phyloP scores from a whole-genome alignment of 2,113 vertebrate genomes.

The Eptesicus fuscus region DNA sequence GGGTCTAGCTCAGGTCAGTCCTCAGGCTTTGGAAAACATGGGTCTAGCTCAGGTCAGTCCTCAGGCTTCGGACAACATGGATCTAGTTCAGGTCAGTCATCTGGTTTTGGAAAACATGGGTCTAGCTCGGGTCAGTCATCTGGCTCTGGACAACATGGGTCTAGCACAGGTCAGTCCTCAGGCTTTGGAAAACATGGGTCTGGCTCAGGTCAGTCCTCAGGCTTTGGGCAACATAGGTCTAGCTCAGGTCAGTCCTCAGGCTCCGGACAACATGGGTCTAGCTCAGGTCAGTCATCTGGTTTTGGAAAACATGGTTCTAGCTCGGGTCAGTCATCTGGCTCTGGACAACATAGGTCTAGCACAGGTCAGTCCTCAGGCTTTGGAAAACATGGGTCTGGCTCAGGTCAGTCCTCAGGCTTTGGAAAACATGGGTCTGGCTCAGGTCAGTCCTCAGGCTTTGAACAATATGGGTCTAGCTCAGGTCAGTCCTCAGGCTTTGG shows the following conservation, averaged over 20 bases:
- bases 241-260: neutral
- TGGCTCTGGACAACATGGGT: fast-evolving
- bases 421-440: neutral
- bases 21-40: fast-evolving
- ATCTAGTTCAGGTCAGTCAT: too few species aligned
- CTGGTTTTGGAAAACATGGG: neutral
- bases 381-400: neutral
- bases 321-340: neutral
- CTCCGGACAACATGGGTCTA: fast-evolving
- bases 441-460: too few species aligned
- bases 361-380: neutral
- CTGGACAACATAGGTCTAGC: neutral
- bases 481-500: too few species aligned
- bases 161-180: neutral
- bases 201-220: neutral
- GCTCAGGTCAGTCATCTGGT: neutral
- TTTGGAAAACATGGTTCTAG: neutral
- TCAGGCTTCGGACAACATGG: neutral
- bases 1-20: neutral
- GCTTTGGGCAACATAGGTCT: neutral
- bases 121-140: neutral
- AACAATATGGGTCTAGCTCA: too few species aligned
- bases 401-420: neutral
- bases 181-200: too few species aligned
- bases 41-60: neutral